Evolutionary conservation across 2,888 invertebrate species (phyloP).

Genomic region (Thera britannica): DNA sequence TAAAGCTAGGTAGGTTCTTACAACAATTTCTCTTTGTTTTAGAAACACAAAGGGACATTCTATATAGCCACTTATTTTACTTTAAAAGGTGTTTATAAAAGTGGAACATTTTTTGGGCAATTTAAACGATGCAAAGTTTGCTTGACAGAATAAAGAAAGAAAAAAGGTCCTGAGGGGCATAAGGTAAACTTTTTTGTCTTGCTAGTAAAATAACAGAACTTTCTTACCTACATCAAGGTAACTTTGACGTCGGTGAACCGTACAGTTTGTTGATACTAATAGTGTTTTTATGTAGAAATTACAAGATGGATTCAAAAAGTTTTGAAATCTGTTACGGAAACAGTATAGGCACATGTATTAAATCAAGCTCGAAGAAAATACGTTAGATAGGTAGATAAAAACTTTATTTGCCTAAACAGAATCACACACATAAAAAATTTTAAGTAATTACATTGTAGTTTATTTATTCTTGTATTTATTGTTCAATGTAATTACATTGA

Average conservation of each 20-base stretch:
- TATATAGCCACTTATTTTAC: neutral
- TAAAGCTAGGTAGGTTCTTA: no score
- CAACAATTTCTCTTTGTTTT: no score
- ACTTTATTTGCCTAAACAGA: no score
- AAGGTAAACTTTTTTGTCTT: conserved; percentile 21
- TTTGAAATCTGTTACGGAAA: no score
- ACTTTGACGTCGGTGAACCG: conserved; percentile 25
- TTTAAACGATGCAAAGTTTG: conserved; percentile 17
- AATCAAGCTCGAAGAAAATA: no score
- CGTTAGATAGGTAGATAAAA: no score
- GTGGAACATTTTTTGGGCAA: conserved; percentile 7
- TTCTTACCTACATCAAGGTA: conserved; percentile 28
- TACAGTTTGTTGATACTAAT: conserved; percentile 8
- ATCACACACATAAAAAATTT: no score
- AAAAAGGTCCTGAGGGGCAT: conserved; percentile 15
- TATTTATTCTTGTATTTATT: no score
- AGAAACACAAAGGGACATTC: no score
- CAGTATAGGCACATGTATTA: no score
- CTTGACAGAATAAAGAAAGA: conserved; percentile 18
- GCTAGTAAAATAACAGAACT: conserved; percentile 21
- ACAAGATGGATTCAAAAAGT: neutral
- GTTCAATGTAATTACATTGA: no score
- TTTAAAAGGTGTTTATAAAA: neutral
- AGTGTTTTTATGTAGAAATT: neutral
- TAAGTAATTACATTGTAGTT: no score